Evolutionary conservation across 2,888 invertebrate species (phyloP).

Genomic region (Lymantria dispar): DNA sequence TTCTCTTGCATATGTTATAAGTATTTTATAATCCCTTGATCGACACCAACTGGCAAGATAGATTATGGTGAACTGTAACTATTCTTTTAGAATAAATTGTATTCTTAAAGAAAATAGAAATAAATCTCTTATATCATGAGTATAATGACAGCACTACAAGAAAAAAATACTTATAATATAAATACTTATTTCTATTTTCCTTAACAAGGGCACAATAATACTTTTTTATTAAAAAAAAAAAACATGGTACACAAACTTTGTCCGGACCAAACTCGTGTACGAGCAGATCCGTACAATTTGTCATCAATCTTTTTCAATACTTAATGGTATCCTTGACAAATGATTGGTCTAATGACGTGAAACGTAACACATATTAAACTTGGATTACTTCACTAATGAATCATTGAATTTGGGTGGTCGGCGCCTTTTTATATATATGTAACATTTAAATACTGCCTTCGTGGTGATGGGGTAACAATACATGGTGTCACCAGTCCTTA

Average conservation of each 20-base stretch:
- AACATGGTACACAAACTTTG: constrained; percentile 7
- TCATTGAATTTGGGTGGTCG: constrained; percentile 27
- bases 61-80: too few relatives aligned
- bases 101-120: too few relatives aligned
- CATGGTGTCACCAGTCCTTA: background rate
- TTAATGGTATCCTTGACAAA: constrained; percentile 35
- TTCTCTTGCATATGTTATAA: too few relatives aligned
- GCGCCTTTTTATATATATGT: constrained; percentile 3
- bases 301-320: constrained; percentile 35
- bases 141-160: too few relatives aligned
- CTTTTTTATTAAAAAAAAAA: background rate
- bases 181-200: too few relatives aligned
- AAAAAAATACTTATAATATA: too few relatives aligned
- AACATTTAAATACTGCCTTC: too few relatives aligned
- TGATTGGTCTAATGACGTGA: constrained; percentile 33
- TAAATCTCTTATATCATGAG: too few relatives aligned
- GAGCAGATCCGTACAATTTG: constrained; percentile 22
- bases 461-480: background rate
- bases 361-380: constrained; percentile 31
- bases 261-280: constrained; percentile 12
- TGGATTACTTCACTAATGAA: constrained; percentile 25
- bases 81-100: too few relatives aligned
- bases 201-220: background rate
- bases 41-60: too few relatives aligned
- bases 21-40: too few relatives aligned